phyloP scores from a whole-genome alignment of 2,113 vertebrate species.

The Protobothrops flavoviridis region DNA sequence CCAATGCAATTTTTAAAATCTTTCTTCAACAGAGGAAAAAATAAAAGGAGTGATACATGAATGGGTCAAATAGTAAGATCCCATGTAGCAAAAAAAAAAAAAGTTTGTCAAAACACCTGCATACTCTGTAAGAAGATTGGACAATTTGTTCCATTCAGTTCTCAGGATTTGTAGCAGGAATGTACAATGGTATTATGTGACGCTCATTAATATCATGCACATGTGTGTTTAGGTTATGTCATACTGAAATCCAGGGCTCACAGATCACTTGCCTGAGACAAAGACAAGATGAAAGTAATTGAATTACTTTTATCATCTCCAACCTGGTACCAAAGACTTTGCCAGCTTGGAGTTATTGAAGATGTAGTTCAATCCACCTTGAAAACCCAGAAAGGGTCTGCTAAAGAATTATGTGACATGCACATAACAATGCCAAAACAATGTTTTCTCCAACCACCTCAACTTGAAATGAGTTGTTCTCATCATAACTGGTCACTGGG shows the following conservation, averaged over 20 bases:
- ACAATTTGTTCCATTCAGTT: too few species aligned
- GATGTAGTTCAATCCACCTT: background rate
- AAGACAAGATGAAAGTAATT: background rate
- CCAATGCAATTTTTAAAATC: too few species aligned
- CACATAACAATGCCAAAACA: background rate
- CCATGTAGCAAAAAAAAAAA: too few species aligned
- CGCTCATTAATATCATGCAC: too few species aligned
- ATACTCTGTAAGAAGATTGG: too few species aligned
- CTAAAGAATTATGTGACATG: background rate
- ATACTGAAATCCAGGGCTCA: background rate
- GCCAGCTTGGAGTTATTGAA: background rate
- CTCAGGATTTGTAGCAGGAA: too few species aligned
- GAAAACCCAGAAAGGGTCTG: background rate
- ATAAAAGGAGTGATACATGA: too few species aligned
- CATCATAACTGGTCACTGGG: background rate
- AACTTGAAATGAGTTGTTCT: background rate
- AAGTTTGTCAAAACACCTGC: too few species aligned
- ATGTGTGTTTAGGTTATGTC: background rate
- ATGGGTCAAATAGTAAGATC: too few species aligned
- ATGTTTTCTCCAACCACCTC: background rate
- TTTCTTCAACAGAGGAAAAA: too few species aligned
- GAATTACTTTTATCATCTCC: background rate
- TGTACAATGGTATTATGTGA: too few species aligned
- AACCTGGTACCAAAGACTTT: background rate
- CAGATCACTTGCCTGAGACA: background rate